Conservation (phyloP, 2,797 vertebrate species). For the Allobates femoralis region DNA sequence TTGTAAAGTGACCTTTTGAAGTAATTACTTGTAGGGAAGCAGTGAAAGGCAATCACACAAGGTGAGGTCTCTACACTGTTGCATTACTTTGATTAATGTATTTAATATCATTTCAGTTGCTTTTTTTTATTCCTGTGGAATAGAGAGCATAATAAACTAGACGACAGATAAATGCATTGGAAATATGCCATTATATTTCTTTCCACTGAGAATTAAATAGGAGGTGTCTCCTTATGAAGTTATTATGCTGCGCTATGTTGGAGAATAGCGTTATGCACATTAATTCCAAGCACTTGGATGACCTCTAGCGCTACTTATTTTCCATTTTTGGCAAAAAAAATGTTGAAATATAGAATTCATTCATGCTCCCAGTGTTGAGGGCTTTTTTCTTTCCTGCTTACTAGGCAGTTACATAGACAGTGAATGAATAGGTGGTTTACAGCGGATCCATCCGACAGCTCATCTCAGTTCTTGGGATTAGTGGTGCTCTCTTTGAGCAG, state of each 20-base stretch:
- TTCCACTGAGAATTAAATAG: slow-evolving; percentile 4
- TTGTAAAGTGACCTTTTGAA: slow-evolving; percentile 63
- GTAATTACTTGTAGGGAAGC: slow-evolving; percentile 58
- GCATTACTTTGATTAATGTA: slow-evolving; percentile 63
- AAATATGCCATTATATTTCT: slow-evolving; percentile 35
- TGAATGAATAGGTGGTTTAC: too few relatives aligned
- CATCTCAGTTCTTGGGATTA: too few relatives aligned
- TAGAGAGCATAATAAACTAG: slow-evolving; percentile 46
- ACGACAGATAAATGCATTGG: slow-evolving; percentile 30
- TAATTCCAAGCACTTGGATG: neutral
- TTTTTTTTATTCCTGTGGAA: slow-evolving; percentile 24
- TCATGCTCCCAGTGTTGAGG: too few relatives aligned
- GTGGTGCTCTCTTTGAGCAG: too few relatives aligned
- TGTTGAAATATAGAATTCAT: neutral
- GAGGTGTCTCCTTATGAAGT: neutral
- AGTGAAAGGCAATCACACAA: slow-evolving; percentile 60
- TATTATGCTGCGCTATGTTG: neutral
- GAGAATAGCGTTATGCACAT: neutral
- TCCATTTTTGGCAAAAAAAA: neutral
- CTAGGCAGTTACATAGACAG: too few relatives aligned
- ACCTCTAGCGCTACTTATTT: neutral
- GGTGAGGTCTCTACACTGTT: slow-evolving; percentile 49
- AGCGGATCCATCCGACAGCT: too few relatives aligned
- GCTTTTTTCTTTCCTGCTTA: too few relatives aligned
- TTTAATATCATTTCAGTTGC: slow-evolving; percentile 56